phyloP scores from a whole-genome alignment of 2,113 vertebrate genomes.

The Arizona elegans region DNA sequence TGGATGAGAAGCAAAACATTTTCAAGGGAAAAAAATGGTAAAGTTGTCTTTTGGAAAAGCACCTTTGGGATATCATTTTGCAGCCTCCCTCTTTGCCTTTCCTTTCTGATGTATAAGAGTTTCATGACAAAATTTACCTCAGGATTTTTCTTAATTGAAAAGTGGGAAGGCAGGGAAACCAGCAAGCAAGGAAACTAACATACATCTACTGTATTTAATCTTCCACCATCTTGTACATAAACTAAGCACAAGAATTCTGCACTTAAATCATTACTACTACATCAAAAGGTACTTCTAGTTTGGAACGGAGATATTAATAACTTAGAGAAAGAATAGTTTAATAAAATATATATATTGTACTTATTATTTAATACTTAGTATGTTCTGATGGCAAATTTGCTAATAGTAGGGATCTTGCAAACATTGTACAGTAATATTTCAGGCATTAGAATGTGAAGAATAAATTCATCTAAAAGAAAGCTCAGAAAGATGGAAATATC shows the following conservation, averaged over 20 bases:
- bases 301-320: not conserved
- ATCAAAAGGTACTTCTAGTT: not conserved
- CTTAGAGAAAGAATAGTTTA: not conserved
- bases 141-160: not conserved
- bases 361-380: not conserved
- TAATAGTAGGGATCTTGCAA: not conserved
- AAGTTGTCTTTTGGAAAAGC: not conserved
- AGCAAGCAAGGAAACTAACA: not conserved
- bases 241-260: not conserved
- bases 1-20: not conserved
- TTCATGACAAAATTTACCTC: not conserved
- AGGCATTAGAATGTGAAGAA: not conserved
- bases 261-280: not conserved
- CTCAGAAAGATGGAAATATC: not conserved
- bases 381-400: not conserved
- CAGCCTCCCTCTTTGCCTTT: not conserved
- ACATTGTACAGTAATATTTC: not conserved
- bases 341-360: not conserved
- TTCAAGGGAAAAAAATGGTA: not conserved
- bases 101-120: not conserved
- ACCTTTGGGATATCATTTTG: not conserved
- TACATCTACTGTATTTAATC: not conserved
- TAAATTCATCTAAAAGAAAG: not conserved
- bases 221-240: not conserved
- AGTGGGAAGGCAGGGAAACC: not conserved